phyloP scores from a whole-genome alignment of 2,113 vertebrate genomes.

The Bungarus multicinctus region DNA sequence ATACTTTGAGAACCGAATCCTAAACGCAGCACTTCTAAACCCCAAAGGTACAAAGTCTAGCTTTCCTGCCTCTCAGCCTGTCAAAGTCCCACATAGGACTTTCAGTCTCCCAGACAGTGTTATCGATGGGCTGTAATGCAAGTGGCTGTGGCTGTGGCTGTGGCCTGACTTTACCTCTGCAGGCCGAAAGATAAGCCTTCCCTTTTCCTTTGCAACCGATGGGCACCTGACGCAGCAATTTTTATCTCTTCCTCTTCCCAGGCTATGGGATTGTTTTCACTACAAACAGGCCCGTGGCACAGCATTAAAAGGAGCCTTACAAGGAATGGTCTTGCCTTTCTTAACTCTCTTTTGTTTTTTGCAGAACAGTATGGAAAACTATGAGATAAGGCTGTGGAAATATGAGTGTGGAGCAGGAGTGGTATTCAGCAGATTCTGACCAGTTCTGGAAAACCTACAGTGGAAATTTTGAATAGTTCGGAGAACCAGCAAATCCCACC shows the following conservation, averaged over 20 bases:
- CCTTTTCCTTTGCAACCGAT: neutral
- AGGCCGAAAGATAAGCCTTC: neutral
- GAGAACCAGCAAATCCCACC: too few relatives aligned
- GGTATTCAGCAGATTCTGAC: too few relatives aligned
- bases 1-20: neutral
- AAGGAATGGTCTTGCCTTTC: neutral
- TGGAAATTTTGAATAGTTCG: too few relatives aligned
- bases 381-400: neutral
- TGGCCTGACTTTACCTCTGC: constrained; percentile 9
- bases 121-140: neutral
- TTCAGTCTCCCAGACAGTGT: neutral
- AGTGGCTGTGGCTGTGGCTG: neutral
- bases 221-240: neutral
- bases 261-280: neutral
- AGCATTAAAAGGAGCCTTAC: neutral
- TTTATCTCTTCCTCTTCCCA: neutral
- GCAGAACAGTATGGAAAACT: neutral
- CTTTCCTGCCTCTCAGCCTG: neutral
- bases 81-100: neutral
- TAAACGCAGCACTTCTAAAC: neutral
- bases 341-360: neutral
- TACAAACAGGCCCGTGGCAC: neutral
- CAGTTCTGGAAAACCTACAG: too few relatives aligned
- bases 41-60: neutral
- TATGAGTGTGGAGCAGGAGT: neutral